A percentile compares a stretch with the other conserved stretches of the same genome.
Conservation (phyloP, 2,113 vertebrate genomes). For the Scomber scombrus region DNA sequence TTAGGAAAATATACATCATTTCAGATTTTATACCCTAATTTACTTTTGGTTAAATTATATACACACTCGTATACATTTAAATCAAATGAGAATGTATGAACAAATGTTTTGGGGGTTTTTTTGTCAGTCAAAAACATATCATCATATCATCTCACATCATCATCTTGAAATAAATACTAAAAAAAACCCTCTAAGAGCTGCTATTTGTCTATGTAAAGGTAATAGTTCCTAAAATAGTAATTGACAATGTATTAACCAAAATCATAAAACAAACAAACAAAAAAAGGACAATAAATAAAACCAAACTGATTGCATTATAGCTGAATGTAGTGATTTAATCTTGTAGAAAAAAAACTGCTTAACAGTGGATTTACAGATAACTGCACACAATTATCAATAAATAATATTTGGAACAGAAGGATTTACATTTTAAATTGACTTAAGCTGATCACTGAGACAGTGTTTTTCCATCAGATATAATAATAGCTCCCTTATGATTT, state of each 20-base stretch:
- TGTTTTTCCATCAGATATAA: slow-evolving; percentile 26
- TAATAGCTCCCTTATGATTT: slow-evolving; percentile 33
- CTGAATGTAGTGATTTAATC: no score
- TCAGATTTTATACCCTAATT: not conserved
- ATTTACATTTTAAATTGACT: slow-evolving; percentile 8
- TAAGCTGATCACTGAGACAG: slow-evolving; percentile 4
- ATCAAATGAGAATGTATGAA: no score
- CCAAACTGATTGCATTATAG: not conserved
- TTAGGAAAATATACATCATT: not conserved
- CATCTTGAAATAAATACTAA: not conserved
- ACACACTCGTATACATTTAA: not conserved
- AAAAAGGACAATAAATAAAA: no score
- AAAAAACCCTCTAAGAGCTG: no score
- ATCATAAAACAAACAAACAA: no score
- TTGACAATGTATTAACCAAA: not conserved
- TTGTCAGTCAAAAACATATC: not conserved
- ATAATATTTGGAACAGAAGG: not conserved
- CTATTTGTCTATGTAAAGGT: not conserved
- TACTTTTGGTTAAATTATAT: not conserved
- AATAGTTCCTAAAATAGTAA: not conserved
- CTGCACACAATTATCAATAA: no score
- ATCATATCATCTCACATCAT: not conserved
- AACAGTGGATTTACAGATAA: no score
- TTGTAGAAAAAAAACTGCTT: no score
- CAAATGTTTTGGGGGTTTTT: no score